Percentiles rank a stretch among this genome's conserved stretches.
phyloP scores from a whole-genome alignment of 1,140 invertebrate genomes.

The Cotesia typhae region DNA sequence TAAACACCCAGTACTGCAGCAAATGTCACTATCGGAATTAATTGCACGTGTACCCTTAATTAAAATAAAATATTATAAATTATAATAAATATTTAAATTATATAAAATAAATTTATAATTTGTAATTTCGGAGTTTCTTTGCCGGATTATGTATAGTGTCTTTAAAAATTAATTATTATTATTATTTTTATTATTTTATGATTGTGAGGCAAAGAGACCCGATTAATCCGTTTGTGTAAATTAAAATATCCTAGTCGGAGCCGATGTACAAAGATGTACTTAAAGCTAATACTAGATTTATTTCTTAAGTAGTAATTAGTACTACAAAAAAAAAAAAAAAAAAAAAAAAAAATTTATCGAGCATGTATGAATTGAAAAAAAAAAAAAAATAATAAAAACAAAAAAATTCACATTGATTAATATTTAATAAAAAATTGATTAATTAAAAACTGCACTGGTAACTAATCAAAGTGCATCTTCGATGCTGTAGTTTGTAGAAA shows the following conservation, averaged over 20 bases:
- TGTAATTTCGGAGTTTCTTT: conserved; percentile 14
- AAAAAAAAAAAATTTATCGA: neutral
- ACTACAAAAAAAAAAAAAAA: conserved; percentile 10
- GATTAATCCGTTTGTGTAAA: conserved; percentile 40
- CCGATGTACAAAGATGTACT: conserved; percentile 43
- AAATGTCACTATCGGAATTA: conserved; percentile 21
- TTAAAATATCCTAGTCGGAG: conserved; percentile 42
- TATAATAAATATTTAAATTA: conserved; percentile 9
- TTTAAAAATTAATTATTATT: conserved; percentile 3
- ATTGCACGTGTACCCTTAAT: neutral
- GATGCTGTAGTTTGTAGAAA: conserved; percentile 15
- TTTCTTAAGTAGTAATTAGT: conserved; percentile 26
- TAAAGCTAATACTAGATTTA: conserved; percentile 41
- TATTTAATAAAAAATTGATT: conserved; percentile 7
- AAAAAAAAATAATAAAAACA: neutral
- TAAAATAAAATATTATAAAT: neutral
- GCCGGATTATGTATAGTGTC: neutral
- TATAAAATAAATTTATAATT: neutral
- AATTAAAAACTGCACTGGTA: conserved; percentile 28
- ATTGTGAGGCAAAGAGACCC: neutral
- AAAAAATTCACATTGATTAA: neutral
- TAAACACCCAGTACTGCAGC: conserved; percentile 4
- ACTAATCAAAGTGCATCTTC: conserved; percentile 25
- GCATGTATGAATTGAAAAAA: neutral
- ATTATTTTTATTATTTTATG: neutral